Percentiles rank a stretch among this genome's conserved stretches.
Conservation (phyloP, 1,140 invertebrate genomes). For the Drosophila sechellia region DNA sequence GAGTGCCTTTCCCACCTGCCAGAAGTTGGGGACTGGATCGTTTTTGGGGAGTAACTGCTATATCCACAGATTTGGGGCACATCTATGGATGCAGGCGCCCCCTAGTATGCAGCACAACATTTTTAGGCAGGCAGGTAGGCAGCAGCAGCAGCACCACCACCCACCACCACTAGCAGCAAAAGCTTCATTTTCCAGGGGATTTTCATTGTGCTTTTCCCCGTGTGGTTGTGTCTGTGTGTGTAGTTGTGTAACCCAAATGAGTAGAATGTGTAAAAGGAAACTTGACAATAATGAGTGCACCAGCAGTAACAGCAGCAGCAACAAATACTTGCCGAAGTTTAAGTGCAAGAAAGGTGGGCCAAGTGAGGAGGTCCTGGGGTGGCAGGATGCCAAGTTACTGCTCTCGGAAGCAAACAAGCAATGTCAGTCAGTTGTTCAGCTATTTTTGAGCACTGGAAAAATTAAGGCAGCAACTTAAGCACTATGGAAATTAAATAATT, state of each 20-base stretch:
- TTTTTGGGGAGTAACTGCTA: constrained; percentile 15
- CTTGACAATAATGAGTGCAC: constrained; percentile 68
- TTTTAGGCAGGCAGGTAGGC: not conserved
- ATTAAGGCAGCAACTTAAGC: too few relatives aligned
- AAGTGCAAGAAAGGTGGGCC: constrained; percentile 36
- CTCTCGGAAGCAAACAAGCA: constrained; percentile 50
- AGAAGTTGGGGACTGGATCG: constrained; percentile 5
- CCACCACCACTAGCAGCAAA: not conserved
- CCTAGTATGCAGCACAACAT: constrained; percentile 10
- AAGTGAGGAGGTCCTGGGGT: not conserved
- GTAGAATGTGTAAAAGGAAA: constrained; percentile 60
- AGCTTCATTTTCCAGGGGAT: constrained; percentile 16
- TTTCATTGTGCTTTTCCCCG: constrained; percentile 13
- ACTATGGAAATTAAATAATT: not conserved
- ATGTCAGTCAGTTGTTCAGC: constrained; percentile 44
- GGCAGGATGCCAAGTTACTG: constrained; percentile 7
- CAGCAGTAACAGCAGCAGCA: constrained; percentile 27
- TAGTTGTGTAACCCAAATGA: constrained; percentile 56
- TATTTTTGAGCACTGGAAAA: constrained; percentile 15
- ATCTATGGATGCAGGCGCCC: constrained; percentile 19
- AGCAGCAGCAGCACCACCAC: too few relatives aligned
- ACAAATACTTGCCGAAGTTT: constrained; percentile 41
- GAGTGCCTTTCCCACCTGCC: constrained; percentile 32
- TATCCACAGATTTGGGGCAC: constrained; percentile 12
- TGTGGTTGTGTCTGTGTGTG: constrained; percentile 16